Percentiles rank a stretch among this genome's conserved stretches.
These are phyloP conservation scores for Ellobius talpinus DNA, from an alignment of 2,113 vertebrate genomes.

Conservation along the genomic window DNA sequence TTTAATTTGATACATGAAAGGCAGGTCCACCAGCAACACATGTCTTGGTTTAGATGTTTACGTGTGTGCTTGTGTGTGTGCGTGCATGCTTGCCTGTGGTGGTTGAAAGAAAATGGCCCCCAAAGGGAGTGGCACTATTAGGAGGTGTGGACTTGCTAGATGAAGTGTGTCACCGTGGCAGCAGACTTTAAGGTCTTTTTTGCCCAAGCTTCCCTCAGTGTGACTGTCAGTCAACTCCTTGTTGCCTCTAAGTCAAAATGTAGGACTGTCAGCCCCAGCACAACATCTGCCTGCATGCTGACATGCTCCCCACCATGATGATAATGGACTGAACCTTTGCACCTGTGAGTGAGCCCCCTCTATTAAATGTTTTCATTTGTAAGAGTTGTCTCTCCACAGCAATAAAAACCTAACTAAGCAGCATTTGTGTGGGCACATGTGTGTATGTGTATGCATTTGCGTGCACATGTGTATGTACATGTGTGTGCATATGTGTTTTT, in stretches of 20 bases:
- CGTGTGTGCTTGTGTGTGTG: not conserved
- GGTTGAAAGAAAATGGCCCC: not conserved
- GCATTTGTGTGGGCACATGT: not conserved
- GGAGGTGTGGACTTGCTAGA: not conserved
- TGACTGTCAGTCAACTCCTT: not conserved
- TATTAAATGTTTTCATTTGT: not conserved
- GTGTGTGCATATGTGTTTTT: not conserved
- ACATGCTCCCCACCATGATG: not conserved
- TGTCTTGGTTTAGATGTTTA: not conserved
- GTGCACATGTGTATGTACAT: rapidly evolving
- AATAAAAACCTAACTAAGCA: not conserved
- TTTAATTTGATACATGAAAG: slow-evolving; percentile 53
- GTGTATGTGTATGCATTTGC: no score
- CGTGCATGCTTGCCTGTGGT: no score
- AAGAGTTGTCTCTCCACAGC: not conserved
- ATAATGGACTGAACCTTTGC: not conserved
- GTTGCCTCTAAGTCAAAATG: no score
- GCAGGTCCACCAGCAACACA: not conserved
- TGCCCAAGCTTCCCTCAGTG: not conserved
- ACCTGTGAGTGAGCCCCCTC: no score
- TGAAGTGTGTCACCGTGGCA: not conserved
- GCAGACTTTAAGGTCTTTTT: not conserved
- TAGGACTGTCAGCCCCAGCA: not conserved
- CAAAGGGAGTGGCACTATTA: not conserved
- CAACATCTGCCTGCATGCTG: not conserved